These are phyloP conservation scores for Oscheius sp. DNA, from an alignment of 2,888 invertebrate genomes.

Conservation along the genomic window DNA sequence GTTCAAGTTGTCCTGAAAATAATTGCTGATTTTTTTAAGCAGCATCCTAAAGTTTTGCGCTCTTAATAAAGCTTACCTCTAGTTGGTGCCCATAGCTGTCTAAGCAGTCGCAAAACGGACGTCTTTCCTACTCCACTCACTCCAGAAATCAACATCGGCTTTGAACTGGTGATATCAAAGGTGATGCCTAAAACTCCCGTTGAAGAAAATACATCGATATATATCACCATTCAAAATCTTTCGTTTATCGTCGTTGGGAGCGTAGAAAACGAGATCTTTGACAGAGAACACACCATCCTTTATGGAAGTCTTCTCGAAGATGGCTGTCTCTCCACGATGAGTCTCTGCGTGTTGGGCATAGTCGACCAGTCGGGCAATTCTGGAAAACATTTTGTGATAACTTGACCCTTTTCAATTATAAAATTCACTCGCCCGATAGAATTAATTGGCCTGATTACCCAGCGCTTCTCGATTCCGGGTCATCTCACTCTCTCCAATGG, in stretches of 20 bases:
- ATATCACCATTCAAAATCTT: conserved; percentile 12
- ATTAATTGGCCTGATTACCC: no score
- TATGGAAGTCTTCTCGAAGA: neutral
- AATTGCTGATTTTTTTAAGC: no score
- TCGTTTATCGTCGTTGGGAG: conserved; percentile 21
- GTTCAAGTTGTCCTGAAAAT: conserved; percentile 19
- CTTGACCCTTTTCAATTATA: no score
- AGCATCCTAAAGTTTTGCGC: neutral
- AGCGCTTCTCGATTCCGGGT: no score
- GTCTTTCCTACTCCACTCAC: conserved; percentile 96
- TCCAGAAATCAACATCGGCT: conserved; percentile 85
- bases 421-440: no score
- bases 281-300: conserved; percentile 14
- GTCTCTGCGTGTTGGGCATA: neutral
- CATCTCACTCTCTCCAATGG: no score
- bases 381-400: neutral
- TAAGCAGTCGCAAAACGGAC: conserved; percentile 88
- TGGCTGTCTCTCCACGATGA: neutral
- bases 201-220: neutral
- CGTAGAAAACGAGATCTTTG: conserved; percentile 15
- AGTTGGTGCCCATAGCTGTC: conserved; percentile 89
- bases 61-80: conserved; percentile 53
- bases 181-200: neutral
- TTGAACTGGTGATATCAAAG: conserved; percentile 74
- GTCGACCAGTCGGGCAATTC: conserved; percentile 16